phyloP scores from a whole-genome alignment of 1,140 invertebrate genomes.

The Bombus picipes region DNA sequence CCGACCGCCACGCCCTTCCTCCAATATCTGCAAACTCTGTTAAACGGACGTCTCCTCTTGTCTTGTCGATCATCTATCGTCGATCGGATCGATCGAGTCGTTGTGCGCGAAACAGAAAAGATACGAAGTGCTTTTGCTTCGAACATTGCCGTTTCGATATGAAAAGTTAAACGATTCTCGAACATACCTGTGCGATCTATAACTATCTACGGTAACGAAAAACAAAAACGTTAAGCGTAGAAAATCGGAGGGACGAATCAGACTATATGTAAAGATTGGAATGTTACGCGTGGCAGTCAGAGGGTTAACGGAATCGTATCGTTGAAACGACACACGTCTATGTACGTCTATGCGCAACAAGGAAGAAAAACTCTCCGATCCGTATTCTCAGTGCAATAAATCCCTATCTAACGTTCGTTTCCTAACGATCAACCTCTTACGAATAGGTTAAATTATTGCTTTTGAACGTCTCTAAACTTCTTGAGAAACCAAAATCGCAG shows the following conservation, averaged over 20 bases:
- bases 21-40: neutral
- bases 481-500: neutral
- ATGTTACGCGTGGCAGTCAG: conserved; percentile 13
- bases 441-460: conserved; percentile 30
- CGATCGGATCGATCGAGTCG: neutral
- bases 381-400: neutral
- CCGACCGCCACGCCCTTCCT: neutral
- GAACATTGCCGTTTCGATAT: neutral
- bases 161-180: neutral
- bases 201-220: neutral
- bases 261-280: neutral
- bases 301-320: neutral
- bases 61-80: neutral
- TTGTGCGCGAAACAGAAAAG: neutral
- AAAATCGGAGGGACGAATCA: conserved; percentile 21
- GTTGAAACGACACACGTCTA: neutral
- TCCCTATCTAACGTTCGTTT: neutral
- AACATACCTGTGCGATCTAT: neutral
- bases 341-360: neutral
- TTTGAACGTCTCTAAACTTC: neutral
- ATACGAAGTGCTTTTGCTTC: no score
- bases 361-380: neutral
- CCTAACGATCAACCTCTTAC: neutral
- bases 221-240: neutral
- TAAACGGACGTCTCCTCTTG: neutral